Percentiles rank a stretch among this genome's conserved stretches.
Conservation (phyloP, 2,797 vertebrate genomes). For the Spea hammondii region DNA sequence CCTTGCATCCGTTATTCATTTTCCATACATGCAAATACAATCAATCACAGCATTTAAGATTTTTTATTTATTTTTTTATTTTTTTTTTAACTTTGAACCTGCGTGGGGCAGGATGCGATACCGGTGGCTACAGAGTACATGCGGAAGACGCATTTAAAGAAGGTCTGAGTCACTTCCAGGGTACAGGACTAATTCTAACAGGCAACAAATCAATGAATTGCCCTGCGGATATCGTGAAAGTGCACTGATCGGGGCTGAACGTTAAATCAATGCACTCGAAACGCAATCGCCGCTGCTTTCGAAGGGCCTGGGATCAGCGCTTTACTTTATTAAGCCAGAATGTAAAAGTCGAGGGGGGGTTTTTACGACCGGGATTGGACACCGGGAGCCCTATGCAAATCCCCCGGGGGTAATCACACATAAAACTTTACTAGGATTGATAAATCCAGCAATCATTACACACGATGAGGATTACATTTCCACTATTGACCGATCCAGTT, state of each 20-base stretch:
- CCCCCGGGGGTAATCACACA: conserved; percentile 15
- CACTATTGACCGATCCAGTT: background rate
- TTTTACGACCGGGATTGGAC: background rate
- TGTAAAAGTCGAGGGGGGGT: background rate
- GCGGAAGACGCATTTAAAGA: no score
- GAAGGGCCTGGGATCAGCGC: background rate
- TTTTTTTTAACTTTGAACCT: no score
- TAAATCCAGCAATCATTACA: conserved; percentile 21
- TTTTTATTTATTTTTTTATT: no score
- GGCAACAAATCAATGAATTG: background rate
- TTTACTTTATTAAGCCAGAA: background rate
- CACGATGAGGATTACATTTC: background rate
- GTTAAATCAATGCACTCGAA: background rate
- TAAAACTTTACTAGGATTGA: conserved; percentile 30
- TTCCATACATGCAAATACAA: no score
- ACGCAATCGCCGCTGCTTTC: background rate
- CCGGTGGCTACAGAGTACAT: no score
- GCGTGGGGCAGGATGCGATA: no score
- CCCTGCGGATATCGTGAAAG: background rate
- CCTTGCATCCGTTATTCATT: no score
- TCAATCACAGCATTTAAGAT: no score
- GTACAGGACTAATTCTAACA: background rate
- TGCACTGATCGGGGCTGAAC: background rate
- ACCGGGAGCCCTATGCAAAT: background rate
- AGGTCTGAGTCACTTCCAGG: no score